phyloP scores from a whole-genome alignment of 92 coral and sea anemone species.

The Porites lobata region DNA sequence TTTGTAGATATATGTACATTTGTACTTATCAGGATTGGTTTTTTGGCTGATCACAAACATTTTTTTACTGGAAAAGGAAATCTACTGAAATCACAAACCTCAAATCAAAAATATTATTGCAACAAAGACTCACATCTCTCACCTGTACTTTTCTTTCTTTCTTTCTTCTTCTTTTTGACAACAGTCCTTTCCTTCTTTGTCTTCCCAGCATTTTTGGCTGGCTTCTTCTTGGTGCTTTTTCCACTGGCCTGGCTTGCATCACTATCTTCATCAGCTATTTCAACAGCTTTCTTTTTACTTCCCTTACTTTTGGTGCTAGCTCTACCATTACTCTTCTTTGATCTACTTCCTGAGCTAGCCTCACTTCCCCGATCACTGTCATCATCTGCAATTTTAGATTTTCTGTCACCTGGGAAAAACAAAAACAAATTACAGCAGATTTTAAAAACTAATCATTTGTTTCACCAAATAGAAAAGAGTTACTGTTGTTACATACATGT shows the following conservation, averaged over 20 bases:
- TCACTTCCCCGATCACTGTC: constrained; percentile 98
- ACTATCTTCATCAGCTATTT: constrained; percentile 79
- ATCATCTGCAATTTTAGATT: constrained; percentile 70
- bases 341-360: constrained; percentile 86
- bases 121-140: background rate
- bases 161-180: constrained; percentile 35
- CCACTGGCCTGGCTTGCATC: constrained; percentile 64
- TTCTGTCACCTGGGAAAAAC: constrained; percentile 22
- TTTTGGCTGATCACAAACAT: no score
- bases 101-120: background rate
- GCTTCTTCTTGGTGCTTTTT: constrained; percentile 41
- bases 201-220: background rate
- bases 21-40: no score
- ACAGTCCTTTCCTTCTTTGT: constrained; percentile 28
- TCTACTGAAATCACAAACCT: background rate
- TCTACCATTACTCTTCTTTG: constrained; percentile 63
- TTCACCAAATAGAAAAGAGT: background rate
- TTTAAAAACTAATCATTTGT: background rate
- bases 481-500: no score
- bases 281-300: constrained; percentile 71
- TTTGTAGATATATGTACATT: no score
- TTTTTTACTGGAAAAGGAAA: no score
- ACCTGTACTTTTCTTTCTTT: constrained; percentile 53
- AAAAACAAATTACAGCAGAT: background rate
- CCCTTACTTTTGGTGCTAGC: constrained; percentile 70